phyloP scores from a whole-genome alignment of 2,797 vertebrate genomes.

The Crenuchus spilurus region DNA sequence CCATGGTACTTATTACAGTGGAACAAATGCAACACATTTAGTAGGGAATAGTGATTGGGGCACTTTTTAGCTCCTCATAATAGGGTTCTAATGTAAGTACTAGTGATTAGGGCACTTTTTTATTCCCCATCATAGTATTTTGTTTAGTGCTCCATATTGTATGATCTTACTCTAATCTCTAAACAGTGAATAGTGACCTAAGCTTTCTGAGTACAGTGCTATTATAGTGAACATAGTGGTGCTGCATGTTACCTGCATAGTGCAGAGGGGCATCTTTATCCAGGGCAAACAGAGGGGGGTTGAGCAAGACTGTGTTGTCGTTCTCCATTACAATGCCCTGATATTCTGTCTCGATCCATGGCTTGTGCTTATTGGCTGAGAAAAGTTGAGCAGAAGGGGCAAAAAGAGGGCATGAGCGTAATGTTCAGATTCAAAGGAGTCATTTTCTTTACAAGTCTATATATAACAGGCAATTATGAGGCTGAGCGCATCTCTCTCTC shows the following conservation, averaged over 20 bases:
- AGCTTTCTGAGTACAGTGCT: background rate
- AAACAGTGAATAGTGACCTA: background rate
- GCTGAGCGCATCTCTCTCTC: constrained; percentile 17
- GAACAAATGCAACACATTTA: background rate
- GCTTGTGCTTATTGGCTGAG: constrained; percentile 98
- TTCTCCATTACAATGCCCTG: constrained; percentile 99
- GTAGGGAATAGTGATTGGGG: background rate
- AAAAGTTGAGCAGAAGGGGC: constrained; percentile 8
- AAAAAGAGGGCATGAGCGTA: background rate
- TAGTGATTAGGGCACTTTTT: background rate
- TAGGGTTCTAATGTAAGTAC: background rate
- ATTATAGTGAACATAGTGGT: background rate
- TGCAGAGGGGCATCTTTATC: constrained; percentile 97
- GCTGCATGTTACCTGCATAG: constrained; percentile 86
- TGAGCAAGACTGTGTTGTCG: constrained; percentile 96
- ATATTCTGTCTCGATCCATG: constrained; percentile 98
- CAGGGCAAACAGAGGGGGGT: constrained; percentile 96
- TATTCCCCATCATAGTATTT: background rate
- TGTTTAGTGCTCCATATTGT: background rate
- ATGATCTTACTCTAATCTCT: too few relatives aligned
- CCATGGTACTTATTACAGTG: background rate
- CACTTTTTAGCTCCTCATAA: background rate
- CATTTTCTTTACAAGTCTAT: constrained; percentile 53
- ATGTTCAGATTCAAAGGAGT: constrained; percentile 59
- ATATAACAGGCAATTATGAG: constrained; percentile 66